Percentiles rank a stretch among this genome's conserved stretches.
These are phyloP conservation scores for Strongylocentrotus purpuratus DNA, from an alignment of 35 echinoderm and acorn worm genomes.

Conservation along the genomic window DNA sequence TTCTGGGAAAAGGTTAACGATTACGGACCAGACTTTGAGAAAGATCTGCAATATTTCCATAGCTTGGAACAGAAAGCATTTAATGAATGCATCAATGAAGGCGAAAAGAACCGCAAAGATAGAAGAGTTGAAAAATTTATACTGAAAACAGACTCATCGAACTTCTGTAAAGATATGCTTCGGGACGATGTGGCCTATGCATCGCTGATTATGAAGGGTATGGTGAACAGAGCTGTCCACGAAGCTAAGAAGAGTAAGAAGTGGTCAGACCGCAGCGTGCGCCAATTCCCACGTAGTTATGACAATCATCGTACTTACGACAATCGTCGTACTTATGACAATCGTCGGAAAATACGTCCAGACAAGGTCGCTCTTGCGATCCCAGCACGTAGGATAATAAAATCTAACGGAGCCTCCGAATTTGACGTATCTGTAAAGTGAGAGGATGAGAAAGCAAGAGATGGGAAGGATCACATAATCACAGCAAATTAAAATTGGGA, in stretches of 20 bases:
- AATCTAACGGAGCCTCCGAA: not conserved
- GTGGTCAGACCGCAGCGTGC: too few species aligned
- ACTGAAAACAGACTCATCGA: not conserved
- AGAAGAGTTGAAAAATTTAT: slow-evolving; percentile 26
- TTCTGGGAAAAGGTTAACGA: slow-evolving; percentile 63
- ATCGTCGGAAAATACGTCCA: not conserved
- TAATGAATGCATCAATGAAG: slow-evolving; percentile 5
- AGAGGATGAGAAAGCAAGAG: not conserved
- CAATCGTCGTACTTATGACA: not conserved
- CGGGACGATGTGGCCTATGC: not conserved
- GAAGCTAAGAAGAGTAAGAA: not conserved
- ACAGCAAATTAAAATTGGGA: not conserved
- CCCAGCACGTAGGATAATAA: not conserved
- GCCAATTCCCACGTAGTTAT: too few species aligned
- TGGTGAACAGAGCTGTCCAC: not conserved
- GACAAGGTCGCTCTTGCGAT: not conserved
- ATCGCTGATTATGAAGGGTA: not conserved
- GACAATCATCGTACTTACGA: too few species aligned
- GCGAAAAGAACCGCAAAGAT: not conserved
- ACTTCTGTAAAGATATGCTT: slow-evolving; percentile 38
- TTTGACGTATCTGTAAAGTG: not conserved
- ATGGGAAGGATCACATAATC: too few species aligned
- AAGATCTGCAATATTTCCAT: slow-evolving; percentile 34
- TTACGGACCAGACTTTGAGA: slow-evolving; percentile 48
- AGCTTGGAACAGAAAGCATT: not conserved